Evolutionary conservation across 2,888 invertebrate genomes (phyloP).

Genomic region (Zaprionus obscuricornis): DNA sequence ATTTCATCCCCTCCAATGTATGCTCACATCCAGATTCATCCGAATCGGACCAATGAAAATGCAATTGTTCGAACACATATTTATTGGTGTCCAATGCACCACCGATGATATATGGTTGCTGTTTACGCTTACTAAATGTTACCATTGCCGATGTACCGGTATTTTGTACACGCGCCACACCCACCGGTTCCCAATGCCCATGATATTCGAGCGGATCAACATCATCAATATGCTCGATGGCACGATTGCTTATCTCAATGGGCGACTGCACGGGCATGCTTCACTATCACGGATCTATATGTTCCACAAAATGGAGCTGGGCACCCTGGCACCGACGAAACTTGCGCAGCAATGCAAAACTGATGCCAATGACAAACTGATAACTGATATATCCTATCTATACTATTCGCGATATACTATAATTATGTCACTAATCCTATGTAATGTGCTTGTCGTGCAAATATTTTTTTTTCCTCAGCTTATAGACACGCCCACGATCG

Average conservation of each 20-base stretch:
- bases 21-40: conserved; percentile 92
- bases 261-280: conserved; percentile 83
- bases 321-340: too few relatives aligned
- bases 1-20: conserved; percentile 89
- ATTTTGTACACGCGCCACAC: conserved; percentile 82
- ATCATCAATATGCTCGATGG: conserved; percentile 83
- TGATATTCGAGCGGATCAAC: conserved; percentile 83
- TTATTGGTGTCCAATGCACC: conserved; percentile 87
- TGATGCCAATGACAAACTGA: too few relatives aligned
- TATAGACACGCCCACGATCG: conserved; percentile 81
- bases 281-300: too few relatives aligned
- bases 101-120: conserved; percentile 86
- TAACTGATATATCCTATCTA: too few relatives aligned
- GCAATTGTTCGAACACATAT: conserved; percentile 90
- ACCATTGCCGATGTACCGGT: conserved; percentile 85
- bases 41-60: conserved; percentile 92
- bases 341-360: too few relatives aligned
- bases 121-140: conserved; percentile 85
- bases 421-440: conserved; percentile 39
- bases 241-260: conserved; percentile 83
- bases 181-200: conserved; percentile 83
- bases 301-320: too few relatives aligned
- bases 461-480: conserved; percentile 81
- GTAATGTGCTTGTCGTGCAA: conserved; percentile 73
- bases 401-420: neutral